Conservation (phyloP, 2,113 vertebrate genomes). For the Brienomyrus brachyistius region DNA sequence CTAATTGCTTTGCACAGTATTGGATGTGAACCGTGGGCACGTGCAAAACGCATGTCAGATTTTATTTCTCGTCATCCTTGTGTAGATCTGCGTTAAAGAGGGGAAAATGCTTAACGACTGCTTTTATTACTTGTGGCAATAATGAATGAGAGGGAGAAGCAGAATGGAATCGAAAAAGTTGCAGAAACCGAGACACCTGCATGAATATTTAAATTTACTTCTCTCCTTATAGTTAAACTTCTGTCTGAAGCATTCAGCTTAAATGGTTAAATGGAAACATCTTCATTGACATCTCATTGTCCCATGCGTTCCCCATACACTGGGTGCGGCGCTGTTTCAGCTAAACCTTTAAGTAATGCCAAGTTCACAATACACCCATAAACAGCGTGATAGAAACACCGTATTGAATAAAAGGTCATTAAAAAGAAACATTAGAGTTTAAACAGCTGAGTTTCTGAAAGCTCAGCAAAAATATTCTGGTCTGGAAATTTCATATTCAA, state of each 20-base stretch:
- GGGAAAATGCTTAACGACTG: neutral
- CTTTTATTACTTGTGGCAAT: neutral
- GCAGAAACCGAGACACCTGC: neutral
- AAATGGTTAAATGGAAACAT: neutral
- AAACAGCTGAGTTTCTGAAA: constrained; percentile 8
- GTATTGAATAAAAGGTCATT: neutral
- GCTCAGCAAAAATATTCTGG: constrained; percentile 10
- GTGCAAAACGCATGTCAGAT: neutral
- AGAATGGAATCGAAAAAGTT: neutral
- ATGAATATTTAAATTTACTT: neutral
- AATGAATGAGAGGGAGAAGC: neutral
- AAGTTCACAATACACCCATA: neutral
- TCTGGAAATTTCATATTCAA: constrained; percentile 3
- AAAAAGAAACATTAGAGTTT: neutral
- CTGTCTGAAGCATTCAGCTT: neutral
- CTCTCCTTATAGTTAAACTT: neutral
- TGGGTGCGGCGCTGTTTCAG: neutral
- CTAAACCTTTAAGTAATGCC: neutral
- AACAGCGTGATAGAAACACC: neutral
- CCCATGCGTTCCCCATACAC: neutral
- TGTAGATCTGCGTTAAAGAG: neutral
- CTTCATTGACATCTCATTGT: neutral
- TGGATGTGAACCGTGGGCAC: neutral
- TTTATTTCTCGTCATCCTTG: neutral
- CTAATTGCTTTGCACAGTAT: neutral